Evolutionary conservation across 1,140 invertebrate species (phyloP).

Genomic region (Drosophila bocqueti): DNA sequence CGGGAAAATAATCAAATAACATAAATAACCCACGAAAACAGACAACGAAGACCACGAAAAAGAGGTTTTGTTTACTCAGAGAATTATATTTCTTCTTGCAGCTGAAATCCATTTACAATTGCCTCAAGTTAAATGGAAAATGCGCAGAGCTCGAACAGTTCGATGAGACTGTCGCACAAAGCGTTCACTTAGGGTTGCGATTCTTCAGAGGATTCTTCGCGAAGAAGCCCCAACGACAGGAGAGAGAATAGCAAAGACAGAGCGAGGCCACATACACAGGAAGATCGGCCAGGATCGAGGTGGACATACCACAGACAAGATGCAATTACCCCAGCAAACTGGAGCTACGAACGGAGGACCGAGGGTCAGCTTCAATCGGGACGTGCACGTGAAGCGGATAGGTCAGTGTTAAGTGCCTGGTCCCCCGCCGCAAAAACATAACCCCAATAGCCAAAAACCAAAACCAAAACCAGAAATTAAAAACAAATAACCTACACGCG

Average conservation of each 20-base stretch:
- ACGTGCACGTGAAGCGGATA: constrained; percentile 94
- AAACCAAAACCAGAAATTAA: constrained; percentile 43
- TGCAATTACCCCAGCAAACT: constrained; percentile 30
- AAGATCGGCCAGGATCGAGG: constrained; percentile 17
- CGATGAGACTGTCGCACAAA: constrained; percentile 55
- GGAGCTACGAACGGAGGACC: constrained; percentile 86
- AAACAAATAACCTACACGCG: constrained; percentile 58
- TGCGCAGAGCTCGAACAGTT: constrained; percentile 51
- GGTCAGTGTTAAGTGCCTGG: constrained; percentile 87
- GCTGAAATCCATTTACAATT: constrained; percentile 47
- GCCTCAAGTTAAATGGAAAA: constrained; percentile 40
- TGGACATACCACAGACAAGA: constrained; percentile 19
- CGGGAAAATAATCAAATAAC: constrained; percentile 45
- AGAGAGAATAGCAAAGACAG: constrained; percentile 54
- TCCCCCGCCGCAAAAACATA: constrained; percentile 34
- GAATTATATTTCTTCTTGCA: constrained; percentile 64
- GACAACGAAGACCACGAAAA: constrained; percentile 30
- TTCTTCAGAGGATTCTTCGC: constrained; percentile 28
- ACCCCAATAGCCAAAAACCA: constrained; percentile 35
- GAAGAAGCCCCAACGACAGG: constrained; percentile 40
- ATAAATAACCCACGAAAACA: constrained; percentile 46
- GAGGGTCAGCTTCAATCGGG: constrained; percentile 94
- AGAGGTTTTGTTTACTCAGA: constrained; percentile 28
- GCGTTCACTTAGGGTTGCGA: constrained; percentile 46
- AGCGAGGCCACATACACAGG: constrained; percentile 6